A percentile compares a stretch with the other conserved stretches of the same genome.
phyloP scores from a whole-genome alignment of 2,113 vertebrate genomes.

The Poecile atricapillus region DNA sequence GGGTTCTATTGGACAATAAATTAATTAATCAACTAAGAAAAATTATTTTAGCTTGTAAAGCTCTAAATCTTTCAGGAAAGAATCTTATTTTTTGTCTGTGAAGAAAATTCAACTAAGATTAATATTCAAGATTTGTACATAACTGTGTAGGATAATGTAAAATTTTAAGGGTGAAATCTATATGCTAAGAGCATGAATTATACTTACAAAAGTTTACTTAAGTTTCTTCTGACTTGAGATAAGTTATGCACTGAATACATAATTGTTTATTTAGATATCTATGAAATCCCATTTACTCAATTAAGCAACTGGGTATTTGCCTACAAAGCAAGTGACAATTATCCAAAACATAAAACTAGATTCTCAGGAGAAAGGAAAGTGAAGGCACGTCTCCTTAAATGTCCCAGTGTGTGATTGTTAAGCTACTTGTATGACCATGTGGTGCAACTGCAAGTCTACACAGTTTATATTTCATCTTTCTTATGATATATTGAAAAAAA shows the following conservation, averaged over 20 bases:
- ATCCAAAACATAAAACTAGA: background rate
- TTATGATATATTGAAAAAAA: background rate
- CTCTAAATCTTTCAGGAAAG: background rate
- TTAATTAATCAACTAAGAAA: background rate
- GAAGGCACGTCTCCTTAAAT: background rate
- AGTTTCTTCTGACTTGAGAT: background rate
- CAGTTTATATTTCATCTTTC: background rate
- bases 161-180: background rate
- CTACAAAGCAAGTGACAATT: background rate
- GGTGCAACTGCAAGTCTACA: background rate
- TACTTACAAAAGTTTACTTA: background rate
- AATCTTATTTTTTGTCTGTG: background rate
- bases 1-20: background rate
- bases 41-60: background rate
- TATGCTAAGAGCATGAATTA: background rate
- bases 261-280: background rate
- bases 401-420: background rate
- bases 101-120: background rate
- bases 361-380: background rate
- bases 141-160: background rate
- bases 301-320: background rate
- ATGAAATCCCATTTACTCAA: background rate
- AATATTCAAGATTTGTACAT: background rate
- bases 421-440: background rate
- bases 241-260: background rate